phyloP scores from a whole-genome alignment of 2,888 invertebrate genomes.

The Macaria liturata region DNA sequence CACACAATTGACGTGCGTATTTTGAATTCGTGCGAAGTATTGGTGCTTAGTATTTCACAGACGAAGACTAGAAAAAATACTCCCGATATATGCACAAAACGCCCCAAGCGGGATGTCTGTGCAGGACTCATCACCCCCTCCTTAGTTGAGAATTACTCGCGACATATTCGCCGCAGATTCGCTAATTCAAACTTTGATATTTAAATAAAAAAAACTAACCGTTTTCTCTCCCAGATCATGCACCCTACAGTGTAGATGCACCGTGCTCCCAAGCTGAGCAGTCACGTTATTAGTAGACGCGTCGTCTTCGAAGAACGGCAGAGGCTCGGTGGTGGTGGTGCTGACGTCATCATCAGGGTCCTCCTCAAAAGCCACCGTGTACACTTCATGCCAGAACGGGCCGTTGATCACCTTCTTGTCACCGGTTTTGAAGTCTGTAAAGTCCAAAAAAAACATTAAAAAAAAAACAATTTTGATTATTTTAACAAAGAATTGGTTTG shows the following conservation, averaged over 20 bases:
- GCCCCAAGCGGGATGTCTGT: too few relatives aligned
- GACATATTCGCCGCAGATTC: too few relatives aligned
- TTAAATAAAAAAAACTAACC: conserved; percentile 61
- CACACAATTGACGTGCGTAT: too few relatives aligned
- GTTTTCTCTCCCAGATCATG: conserved; percentile 88
- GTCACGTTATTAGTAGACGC: conserved; percentile 87
- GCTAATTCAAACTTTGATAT: too few relatives aligned
- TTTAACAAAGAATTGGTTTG: too few relatives aligned
- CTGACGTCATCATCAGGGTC: conserved; percentile 63
- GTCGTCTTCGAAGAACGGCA: conserved; percentile 88
- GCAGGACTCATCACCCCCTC: too few relatives aligned
- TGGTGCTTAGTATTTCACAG: too few relatives aligned
- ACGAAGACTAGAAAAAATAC: too few relatives aligned
- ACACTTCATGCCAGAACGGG: conserved; percentile 76
- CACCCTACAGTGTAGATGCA: conserved; percentile 86
- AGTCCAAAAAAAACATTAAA: conserved; percentile 2
- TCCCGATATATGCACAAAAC: too few relatives aligned
- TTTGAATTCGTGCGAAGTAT: too few relatives aligned
- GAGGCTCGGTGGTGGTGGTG: conserved; percentile 86
- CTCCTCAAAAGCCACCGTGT: conserved; percentile 72
- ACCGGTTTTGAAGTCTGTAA: conserved; percentile 72
- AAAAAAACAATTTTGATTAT: background rate
- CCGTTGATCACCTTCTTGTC: conserved; percentile 69
- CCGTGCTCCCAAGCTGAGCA: conserved; percentile 85
- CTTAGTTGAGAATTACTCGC: too few relatives aligned